These are phyloP conservation scores for Eurosta solidaginis DNA, from an alignment of 1,140 invertebrate genomes.

Conservation along the genomic window DNA sequence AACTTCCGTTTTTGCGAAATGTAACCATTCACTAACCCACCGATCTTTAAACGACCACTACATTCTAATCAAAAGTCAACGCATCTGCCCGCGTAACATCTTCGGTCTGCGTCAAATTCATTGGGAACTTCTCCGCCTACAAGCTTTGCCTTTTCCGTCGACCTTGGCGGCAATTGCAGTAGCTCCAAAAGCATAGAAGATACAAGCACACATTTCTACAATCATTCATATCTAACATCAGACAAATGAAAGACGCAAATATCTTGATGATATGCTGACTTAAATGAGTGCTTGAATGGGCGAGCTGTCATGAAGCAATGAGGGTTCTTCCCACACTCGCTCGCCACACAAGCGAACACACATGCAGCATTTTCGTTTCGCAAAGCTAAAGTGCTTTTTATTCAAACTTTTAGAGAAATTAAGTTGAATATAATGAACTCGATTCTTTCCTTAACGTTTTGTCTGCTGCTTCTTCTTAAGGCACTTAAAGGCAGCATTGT, in stretches of 20 bases:
- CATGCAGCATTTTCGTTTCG: too few species aligned
- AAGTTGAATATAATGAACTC: conserved; percentile 28
- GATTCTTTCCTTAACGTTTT: not conserved
- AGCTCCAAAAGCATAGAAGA: not conserved
- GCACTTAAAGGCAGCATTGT: not conserved
- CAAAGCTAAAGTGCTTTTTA: not conserved
- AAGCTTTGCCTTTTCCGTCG: not conserved
- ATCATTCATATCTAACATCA: not conserved
- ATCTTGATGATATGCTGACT: not conserved
- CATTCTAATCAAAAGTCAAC: not conserved
- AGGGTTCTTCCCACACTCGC: conserved; percentile 2
- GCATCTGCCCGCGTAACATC: conserved; percentile 4
- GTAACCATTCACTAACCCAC: not conserved
- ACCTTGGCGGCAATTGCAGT: not conserved
- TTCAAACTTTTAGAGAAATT: conserved; percentile 16
- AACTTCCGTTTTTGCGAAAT: conserved; percentile 1
- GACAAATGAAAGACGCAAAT: not conserved
- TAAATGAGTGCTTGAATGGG: not conserved
- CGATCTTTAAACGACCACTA: not conserved
- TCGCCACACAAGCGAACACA: not conserved
- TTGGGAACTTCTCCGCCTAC: not conserved
- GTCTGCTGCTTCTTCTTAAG: not conserved
- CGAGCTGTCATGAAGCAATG: not conserved
- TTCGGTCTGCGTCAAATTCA: conserved; percentile 1
- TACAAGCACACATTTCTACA: not conserved